Evolutionary conservation across 2,113 vertebrate genomes (phyloP).

Genomic region (Gracilinanus agilis): DNA sequence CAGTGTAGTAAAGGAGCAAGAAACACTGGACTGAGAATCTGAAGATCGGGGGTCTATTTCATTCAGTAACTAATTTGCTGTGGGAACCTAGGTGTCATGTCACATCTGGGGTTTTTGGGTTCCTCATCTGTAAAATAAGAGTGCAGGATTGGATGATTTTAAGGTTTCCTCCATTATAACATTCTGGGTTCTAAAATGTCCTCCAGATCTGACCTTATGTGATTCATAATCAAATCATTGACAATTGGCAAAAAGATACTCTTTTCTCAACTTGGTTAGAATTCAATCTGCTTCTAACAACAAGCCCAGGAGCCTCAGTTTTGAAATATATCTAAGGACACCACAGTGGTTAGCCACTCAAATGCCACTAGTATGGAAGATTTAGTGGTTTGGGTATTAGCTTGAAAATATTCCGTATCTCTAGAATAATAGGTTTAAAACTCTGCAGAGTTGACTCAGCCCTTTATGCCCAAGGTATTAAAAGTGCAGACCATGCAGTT

Average conservation of each 20-base stretch:
- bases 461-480: not conserved
- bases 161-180: not conserved
- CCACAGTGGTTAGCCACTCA: not conserved
- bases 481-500: not conserved
- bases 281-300: not conserved
- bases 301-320: not conserved
- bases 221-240: not conserved
- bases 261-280: not conserved
- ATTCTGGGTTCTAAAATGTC: not conserved
- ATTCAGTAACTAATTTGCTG: not conserved
- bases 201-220: not conserved
- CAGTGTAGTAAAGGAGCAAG: not conserved
- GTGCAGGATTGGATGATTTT: too few relatives aligned
- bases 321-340: not conserved
- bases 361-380: not conserved
- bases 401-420: not conserved
- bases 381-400: constrained; percentile 8
- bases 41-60: not conserved
- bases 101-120: too few relatives aligned
- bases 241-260: not conserved
- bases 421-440: not conserved
- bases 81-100: too few relatives aligned
- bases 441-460: not conserved
- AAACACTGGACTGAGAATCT: not conserved
- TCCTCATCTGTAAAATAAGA: too few relatives aligned